These are phyloP conservation scores for Chaetura pelagica DNA, from an alignment of 2,113 vertebrate species.

Conservation along the genomic window DNA sequence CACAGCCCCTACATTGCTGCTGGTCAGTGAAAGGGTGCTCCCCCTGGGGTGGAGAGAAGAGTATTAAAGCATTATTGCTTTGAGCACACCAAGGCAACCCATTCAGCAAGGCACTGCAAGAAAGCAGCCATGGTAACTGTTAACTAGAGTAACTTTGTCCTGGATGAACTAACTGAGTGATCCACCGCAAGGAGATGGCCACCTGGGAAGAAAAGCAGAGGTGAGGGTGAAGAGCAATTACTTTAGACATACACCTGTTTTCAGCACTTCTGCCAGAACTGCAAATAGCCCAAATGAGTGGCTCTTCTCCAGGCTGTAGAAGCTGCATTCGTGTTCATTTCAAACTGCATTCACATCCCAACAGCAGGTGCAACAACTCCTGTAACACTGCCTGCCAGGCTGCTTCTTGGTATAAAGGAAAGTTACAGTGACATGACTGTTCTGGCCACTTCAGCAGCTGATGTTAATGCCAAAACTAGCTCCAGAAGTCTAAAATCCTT, in stretches of 20 bases:
- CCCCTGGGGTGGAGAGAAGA: conserved; percentile 69
- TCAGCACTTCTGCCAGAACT: background rate
- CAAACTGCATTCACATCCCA: accelerated
- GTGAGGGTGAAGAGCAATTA: background rate
- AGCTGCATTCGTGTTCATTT: accelerated
- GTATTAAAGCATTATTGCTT: background rate
- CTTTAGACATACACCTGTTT: background rate
- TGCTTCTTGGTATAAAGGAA: background rate
- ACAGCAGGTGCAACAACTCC: accelerated
- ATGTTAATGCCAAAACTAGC: background rate
- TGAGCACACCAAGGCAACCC: background rate
- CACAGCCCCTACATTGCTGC: conserved; percentile 26
- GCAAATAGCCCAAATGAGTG: accelerated
- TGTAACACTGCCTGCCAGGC: background rate
- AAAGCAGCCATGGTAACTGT: background rate
- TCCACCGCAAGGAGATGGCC: background rate
- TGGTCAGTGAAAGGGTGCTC: conserved; percentile 75
- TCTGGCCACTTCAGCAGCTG: background rate
- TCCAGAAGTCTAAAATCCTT: background rate
- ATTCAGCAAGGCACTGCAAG: background rate
- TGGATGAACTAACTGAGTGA: background rate
- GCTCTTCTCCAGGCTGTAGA: background rate
- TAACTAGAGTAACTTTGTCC: background rate
- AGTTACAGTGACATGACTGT: background rate
- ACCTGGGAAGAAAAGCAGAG: background rate